Evolutionary conservation across 2,888 invertebrate genomes (phyloP).

Genomic region (Zootermopsis nevadensis): DNA sequence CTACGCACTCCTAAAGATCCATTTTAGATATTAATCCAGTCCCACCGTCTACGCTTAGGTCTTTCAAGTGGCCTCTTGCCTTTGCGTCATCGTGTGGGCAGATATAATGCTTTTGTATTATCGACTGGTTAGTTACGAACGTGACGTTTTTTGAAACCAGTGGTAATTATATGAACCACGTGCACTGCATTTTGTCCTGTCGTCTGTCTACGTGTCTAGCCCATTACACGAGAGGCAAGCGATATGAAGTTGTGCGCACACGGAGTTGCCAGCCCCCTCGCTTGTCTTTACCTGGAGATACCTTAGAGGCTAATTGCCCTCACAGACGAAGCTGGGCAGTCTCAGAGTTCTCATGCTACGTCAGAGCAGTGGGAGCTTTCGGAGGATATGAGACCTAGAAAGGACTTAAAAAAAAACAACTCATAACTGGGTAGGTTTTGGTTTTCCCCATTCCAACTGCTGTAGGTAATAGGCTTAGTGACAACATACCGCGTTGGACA

Average conservation of each 20-base stretch:
- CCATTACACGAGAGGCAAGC: too few relatives aligned
- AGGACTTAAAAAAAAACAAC: neutral
- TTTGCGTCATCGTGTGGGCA: too few relatives aligned
- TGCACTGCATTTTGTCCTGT: too few relatives aligned
- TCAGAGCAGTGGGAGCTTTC: neutral
- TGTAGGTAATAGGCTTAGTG: slow-evolving; percentile 4
- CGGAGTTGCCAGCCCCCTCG: neutral
- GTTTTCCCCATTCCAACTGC: neutral
- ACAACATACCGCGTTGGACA: neutral
- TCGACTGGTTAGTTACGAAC: too few relatives aligned
- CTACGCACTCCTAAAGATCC: too few relatives aligned
- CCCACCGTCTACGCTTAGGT: too few relatives aligned
- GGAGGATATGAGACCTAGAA: neutral
- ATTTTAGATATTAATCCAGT: too few relatives aligned
- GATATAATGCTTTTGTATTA: too few relatives aligned
- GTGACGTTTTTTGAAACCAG: too few relatives aligned
- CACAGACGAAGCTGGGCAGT: neutral
- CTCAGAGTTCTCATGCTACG: neutral
- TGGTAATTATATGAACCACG: too few relatives aligned
- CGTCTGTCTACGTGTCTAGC: too few relatives aligned
- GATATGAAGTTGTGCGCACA: neutral
- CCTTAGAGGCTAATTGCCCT: slow-evolving; percentile 5
- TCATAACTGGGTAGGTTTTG: slow-evolving; percentile 5
- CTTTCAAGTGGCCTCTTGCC: too few relatives aligned
- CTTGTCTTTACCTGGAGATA: slow-evolving; percentile 1